Evolutionary conservation across 2,888 invertebrate genomes (phyloP).

Genomic region (Seladonia tumulorum): DNA sequence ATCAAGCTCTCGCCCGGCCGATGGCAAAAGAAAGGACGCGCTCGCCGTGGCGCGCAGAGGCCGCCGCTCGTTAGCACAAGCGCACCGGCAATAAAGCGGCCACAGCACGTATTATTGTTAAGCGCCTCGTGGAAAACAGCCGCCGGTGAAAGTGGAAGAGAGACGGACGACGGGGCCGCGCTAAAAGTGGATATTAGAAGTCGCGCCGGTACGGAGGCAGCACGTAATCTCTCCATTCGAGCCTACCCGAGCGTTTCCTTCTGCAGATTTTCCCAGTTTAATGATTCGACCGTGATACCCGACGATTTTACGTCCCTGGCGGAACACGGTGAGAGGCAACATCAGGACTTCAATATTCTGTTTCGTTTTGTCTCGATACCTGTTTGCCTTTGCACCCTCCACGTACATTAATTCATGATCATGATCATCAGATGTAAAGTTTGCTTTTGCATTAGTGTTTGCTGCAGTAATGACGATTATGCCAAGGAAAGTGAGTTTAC

Average conservation of each 20-base stretch:
- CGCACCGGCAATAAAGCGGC: constrained; percentile 67
- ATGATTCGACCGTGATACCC: constrained; percentile 34
- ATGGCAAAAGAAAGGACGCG: constrained; percentile 65
- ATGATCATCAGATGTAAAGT: neutral
- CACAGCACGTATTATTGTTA: constrained; percentile 74
- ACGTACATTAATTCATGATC: neutral
- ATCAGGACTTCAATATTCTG: neutral
- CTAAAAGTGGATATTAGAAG: constrained; percentile 68
- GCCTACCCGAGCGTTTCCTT: constrained; percentile 38
- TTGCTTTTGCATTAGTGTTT: neutral
- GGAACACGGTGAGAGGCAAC: neutral
- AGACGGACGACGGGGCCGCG: constrained; percentile 54
- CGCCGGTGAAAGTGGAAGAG: constrained; percentile 19
- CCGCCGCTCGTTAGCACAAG: constrained; percentile 72
- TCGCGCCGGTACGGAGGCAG: constrained; percentile 50
- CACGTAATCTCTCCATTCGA: constrained; percentile 70
- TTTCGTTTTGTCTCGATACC: neutral
- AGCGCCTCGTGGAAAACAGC: constrained; percentile 60
- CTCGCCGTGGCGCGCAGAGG: constrained; percentile 51
- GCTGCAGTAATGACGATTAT: neutral
- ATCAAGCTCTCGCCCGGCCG: constrained; percentile 55
- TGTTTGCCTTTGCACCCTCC: neutral
- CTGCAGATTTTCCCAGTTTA: constrained; percentile 35
- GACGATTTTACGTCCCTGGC: constrained; percentile 16
- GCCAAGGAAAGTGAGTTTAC: neutral